Evolutionary conservation across 2,113 vertebrate genomes (phyloP).

Genomic region (Rhinolophus sinicus): DNA sequence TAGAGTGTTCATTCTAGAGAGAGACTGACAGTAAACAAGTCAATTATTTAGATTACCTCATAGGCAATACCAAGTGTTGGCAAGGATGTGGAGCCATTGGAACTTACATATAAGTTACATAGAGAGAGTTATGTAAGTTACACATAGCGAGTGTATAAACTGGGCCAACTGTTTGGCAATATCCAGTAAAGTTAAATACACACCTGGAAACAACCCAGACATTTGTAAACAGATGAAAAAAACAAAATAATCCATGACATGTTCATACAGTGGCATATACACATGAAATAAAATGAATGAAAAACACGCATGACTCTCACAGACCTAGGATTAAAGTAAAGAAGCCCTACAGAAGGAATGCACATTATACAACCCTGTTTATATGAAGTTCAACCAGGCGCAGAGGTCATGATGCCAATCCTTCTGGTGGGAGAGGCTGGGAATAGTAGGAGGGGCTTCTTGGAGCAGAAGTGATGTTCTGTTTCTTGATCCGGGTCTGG

Average conservation of each 20-base stretch:
- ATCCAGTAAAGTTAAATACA: background rate
- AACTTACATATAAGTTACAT: too few species aligned
- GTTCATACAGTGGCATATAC: background rate
- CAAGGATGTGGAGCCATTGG: background rate
- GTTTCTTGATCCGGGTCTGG: background rate
- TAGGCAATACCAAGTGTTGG: background rate
- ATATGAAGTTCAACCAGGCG: background rate
- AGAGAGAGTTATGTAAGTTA: too few species aligned
- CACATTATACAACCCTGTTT: accelerated
- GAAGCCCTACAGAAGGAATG: background rate
- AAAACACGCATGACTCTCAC: background rate
- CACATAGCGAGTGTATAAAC: background rate
- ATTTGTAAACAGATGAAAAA: background rate
- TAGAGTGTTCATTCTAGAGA: background rate
- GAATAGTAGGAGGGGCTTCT: background rate
- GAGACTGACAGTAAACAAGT: background rate
- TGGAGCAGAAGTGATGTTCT: background rate
- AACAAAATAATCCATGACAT: too few species aligned
- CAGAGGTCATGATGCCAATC: background rate
- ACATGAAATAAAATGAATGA: too few species aligned
- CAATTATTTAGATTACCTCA: too few species aligned
- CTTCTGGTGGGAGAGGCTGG: background rate
- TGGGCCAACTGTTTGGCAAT: background rate
- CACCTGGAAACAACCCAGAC: background rate
- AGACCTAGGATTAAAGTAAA: background rate